phyloP scores from a whole-genome alignment of 2,888 invertebrate genomes.

The Drosophila emarginata region DNA sequence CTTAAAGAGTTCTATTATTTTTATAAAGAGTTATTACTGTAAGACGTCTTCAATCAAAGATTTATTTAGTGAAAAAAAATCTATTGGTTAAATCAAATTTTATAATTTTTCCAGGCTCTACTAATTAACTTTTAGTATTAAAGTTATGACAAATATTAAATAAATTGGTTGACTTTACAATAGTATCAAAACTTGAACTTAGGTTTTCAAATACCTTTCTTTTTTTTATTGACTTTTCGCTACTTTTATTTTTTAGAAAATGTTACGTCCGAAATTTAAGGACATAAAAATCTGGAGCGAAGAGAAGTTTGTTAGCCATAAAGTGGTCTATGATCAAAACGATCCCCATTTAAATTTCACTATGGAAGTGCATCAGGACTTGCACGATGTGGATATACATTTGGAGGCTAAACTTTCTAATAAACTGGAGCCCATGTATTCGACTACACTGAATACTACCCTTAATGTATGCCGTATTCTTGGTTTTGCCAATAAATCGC shows the following conservation, averaged over 20 bases:
- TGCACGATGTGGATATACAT: constrained; percentile 72
- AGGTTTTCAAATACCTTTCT: too few species aligned
- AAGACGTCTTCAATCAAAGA: too few species aligned
- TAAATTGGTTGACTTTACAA: too few species aligned
- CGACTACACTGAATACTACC: constrained; percentile 70
- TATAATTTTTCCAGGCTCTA: not conserved
- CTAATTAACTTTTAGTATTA: not conserved
- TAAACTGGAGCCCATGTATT: constrained; percentile 70
- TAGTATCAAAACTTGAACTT: too few species aligned
- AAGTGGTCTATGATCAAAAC: constrained; percentile 65
- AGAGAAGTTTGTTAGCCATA: constrained; percentile 70
- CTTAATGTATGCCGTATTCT: constrained; percentile 75
- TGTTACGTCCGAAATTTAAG: constrained; percentile 78
- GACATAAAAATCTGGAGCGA: constrained; percentile 79
- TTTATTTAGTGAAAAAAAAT: too few species aligned
- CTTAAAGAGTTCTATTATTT: too few species aligned
- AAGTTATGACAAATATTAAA: not conserved
- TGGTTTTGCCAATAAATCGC: constrained; percentile 66
- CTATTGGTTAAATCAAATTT: not conserved
- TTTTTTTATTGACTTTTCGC: too few species aligned
- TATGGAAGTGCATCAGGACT: constrained; percentile 71
- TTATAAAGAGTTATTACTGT: too few species aligned
- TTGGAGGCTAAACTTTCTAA: constrained; percentile 63
- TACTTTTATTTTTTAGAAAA: constrained; percentile 64
- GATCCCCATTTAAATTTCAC: constrained; percentile 80